Evolutionary conservation across 1,140 invertebrate genomes (phyloP), one percentile per base, ranked within the genome.

Genomic region (Heliconius nattereri): DNA sequence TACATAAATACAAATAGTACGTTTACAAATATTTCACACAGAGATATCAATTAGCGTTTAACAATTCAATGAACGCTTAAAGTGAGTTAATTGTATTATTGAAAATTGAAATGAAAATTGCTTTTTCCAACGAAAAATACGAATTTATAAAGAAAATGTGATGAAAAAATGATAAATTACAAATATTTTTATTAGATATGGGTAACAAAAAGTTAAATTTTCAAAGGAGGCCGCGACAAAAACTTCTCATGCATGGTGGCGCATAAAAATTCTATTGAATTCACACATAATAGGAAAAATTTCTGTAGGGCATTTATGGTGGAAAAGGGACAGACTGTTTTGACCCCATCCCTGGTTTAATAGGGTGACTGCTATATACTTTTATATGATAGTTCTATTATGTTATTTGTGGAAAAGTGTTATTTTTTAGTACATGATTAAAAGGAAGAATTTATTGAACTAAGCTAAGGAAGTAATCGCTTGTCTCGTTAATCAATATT

Each of bases 271-370:
- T 79, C 73, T 75, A 75, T 75, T 70, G 73, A 52, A 71, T 75
- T 75, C 40, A 57, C 78, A 79, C 57, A 79, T 75, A 75, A 79
- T 79, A 79, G 78, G 29, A 52, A 79, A 52, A 73, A 79, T 49
- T 66, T 66, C 29, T 75, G 73, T 75, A 71, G 73, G 73, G n/a
- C 11, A 37, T 79, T 79, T 79, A 75, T 79, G 32, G 73, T 23
- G 54, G 23, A 54, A 60, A 49, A 52, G 71, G 71, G 29, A 29
- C 60, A 66, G 60, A 66, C 60, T 66, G 16, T 66, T 66, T 66
- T 66, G 26, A 66, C 23, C 23, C 13, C 23, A 66, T 29, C 26
- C 26, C 11, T 66, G 60, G 23, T 26, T 66, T 66, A 29, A 66
- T 66, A 26, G 60, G 60, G 11, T 66, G 54, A 57, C 20, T 57